Evolutionary conservation across 1,140 invertebrate species (phyloP).

Genomic region (Sarcophaga peregrina): DNA sequence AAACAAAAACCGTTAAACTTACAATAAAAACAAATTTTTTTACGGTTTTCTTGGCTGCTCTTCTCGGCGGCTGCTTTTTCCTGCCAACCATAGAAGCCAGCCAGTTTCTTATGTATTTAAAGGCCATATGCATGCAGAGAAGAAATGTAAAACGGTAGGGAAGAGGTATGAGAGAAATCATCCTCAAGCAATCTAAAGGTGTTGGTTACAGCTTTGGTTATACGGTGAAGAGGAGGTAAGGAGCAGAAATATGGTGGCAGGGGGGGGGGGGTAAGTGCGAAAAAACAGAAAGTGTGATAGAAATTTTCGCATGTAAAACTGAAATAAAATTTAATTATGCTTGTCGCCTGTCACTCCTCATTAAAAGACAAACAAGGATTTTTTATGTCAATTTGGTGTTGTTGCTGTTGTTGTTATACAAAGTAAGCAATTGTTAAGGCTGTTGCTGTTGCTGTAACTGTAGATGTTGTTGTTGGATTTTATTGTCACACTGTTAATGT

Average conservation of each 20-base stretch:
- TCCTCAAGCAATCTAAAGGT: too few species aligned
- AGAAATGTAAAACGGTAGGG: too few species aligned
- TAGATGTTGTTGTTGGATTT: background rate
- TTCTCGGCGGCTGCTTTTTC: too few species aligned
- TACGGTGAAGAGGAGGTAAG: too few species aligned
- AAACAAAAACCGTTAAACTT: too few species aligned
- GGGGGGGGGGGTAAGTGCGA: background rate
- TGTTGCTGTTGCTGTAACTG: background rate
- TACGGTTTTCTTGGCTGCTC: too few species aligned
- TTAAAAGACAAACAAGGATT: constrained; percentile 47
- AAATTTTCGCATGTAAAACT: constrained; percentile 63
- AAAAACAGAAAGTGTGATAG: constrained; percentile 11
- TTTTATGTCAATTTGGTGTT: background rate
- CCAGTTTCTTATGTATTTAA: too few species aligned
- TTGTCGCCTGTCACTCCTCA: constrained; percentile 65
- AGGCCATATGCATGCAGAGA: too few species aligned
- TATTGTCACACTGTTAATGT: background rate
- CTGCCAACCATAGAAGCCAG: too few species aligned
- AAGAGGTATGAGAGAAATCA: too few species aligned
- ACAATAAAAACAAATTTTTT: too few species aligned
- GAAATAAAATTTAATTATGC: constrained; percentile 66
- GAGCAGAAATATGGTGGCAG: background rate
- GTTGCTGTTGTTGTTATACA: constrained; percentile 10
- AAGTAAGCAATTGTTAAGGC: background rate
- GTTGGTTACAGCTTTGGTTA: too few species aligned